Evolutionary conservation across 2,113 vertebrate genomes (phyloP).

Genomic region (Macquaria australasica): DNA sequence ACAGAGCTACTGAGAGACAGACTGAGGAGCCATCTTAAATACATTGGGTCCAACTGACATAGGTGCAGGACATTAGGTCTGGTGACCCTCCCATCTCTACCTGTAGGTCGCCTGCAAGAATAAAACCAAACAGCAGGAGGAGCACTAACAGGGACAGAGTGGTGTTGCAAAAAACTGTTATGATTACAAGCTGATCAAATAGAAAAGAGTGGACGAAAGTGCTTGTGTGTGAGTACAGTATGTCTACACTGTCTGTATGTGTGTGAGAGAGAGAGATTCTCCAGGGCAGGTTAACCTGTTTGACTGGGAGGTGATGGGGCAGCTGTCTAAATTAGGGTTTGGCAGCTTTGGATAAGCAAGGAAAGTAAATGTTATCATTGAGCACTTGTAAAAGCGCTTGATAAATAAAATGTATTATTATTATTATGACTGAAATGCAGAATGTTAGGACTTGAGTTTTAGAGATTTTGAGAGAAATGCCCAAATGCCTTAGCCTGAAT

Average conservation of each 20-base stretch:
- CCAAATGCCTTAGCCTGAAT: constrained; percentile 7
- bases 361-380: not conserved
- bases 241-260: not conserved
- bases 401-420: no score
- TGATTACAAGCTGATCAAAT: not conserved
- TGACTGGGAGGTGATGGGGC: constrained; percentile 37
- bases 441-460: not conserved
- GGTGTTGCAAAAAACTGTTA: not conserved
- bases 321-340: constrained; percentile 31
- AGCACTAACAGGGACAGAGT: not conserved
- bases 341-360: not conserved
- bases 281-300: constrained; percentile 24
- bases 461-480: not conserved
- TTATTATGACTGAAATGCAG: not conserved
- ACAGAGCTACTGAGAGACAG: not conserved
- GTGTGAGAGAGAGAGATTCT: not conserved
- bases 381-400: no score
- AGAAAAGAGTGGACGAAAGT: not conserved
- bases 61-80: not conserved
- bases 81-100: not conserved
- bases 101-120: not conserved
- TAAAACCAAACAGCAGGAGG: constrained; percentile 13
- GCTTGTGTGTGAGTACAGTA: not conserved
- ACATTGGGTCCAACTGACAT: not conserved
- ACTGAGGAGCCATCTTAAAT: not conserved